Evolutionary conservation across 2,797 vertebrate genomes (phyloP), one percentile per base, ranked within the genome.

Genomic region (Molossus alvarezi): DNA sequence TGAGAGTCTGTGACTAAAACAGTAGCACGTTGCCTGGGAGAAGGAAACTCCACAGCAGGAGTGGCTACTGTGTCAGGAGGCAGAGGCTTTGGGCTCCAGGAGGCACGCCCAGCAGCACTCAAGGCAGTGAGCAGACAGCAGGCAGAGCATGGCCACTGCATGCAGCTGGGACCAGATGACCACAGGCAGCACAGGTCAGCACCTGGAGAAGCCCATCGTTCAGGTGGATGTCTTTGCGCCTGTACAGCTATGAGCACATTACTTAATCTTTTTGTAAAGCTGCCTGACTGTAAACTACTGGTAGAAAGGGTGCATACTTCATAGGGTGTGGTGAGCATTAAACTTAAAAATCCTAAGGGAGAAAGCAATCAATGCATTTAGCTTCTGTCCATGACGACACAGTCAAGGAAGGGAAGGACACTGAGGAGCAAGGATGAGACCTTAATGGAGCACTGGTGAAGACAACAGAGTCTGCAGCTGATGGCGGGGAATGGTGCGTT

Each of bases 401-500:
- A 2, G 21, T 3, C 9, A 14, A 67, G 8, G 10, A 37, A 9
- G 25, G 18, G 41, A 17, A 69, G 25, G 27, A 2, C 5, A 0
- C 0, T 14, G 60, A 37, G 23, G 18, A 25, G 8, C 1, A 29
- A 33, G 62, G 1, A 12, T 14, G 3, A 64, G 76, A 55, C 25
- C 53, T 45, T 10, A 6, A 17, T 0, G 18, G 60, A 14, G 29
- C 48, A 5, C 6, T 0, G 6, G 48, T 8, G 25, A 53, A 25
- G n/a, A 33, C 76, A 37, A 9, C 8, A n/a, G 14, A 79, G 29
- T 29, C 75, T 53, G 11, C 21, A 17, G 75, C 51, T 55, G n/a
- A 13, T 0, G 9, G 6, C 0, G 0, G 11, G 20, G 29, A 14
- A 4, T 6, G 53, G 62, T 1, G 21, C 2, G 5, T 12, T 0